Evolutionary conservation across 2,888 invertebrate genomes (phyloP), one percentile per base, ranked within the genome.

Genomic region (Arge pagana): DNA sequence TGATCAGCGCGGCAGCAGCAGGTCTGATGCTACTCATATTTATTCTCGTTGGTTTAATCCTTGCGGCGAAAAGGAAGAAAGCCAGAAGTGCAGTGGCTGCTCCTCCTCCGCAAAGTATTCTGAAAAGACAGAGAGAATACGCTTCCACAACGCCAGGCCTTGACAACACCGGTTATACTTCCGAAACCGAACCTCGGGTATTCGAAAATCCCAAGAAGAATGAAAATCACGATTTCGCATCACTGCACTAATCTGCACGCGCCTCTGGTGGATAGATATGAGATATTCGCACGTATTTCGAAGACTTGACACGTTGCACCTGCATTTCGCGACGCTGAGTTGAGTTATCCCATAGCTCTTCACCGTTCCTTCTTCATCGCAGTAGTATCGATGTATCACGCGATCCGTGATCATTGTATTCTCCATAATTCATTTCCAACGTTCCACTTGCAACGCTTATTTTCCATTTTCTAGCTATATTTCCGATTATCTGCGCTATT

Each of bases 1-100:
- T 88, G 49, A 81, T 84, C 1, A 83, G 85, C 0, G 84, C 85
- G 0, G 83, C 84, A 2, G 78, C 83, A 15, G 80, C 83, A 3
- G 85, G 84, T 1, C 70, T 86, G 3, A 70, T 86, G 2, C 70
- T 88, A 4, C 65, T 88, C 8, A 70, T 85, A 5, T 35, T 74
- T 10, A 53, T 75, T 18, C 35, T 74, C 4, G 36, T 54, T 1
- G 67, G 64, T 24, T 52, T 74, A 6, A 59, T 70, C 8, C 7
- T 72, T n/a, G 55, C 61, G 6, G 66, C 70, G 1, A 76, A 74
- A 48, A 63, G 67, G 7, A 76, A 75, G 57, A 62, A 69, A 10
- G 66, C 70, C 3, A 70, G 70, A 31, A 72, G 72, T 50, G 68
- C 71, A 3, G 70, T 70, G 3, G 62, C 66, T 1, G 69, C 65